phyloP scores from a whole-genome alignment of 1,140 invertebrate genomes.

The Drosophila arizonae region DNA sequence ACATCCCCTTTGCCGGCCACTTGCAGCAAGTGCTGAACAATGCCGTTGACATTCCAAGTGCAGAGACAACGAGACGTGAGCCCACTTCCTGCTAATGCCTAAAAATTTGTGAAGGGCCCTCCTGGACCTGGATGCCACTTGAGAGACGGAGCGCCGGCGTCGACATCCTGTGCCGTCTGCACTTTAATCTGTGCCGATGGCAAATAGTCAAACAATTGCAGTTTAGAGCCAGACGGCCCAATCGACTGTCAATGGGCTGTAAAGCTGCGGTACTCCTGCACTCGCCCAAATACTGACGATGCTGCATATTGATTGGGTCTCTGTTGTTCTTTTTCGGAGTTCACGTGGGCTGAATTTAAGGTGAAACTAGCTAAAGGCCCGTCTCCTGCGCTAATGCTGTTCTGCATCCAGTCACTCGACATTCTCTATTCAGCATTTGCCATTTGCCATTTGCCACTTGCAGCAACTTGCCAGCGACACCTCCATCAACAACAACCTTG shows the following conservation, averaged over 20 bases:
- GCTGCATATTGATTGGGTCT: conserved; percentile 72
- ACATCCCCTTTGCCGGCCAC: conserved; percentile 32
- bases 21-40: conserved; percentile 36
- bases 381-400: background rate
- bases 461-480: conserved; percentile 49
- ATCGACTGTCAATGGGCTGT: conserved; percentile 49
- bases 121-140: conserved; percentile 61
- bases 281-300: conserved; percentile 67
- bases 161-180: conserved; percentile 34
- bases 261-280: conserved; percentile 58
- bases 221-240: conserved; percentile 32
- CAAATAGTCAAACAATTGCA: conserved; percentile 74
- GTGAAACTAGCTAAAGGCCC: background rate
- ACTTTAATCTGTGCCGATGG: conserved; percentile 4
- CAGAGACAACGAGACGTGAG: conserved; percentile 10
- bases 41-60: conserved; percentile 68
- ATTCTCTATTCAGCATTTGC: background rate
- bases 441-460: background rate
- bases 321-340: conserved; percentile 16
- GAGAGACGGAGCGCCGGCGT: conserved; percentile 39
- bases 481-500: conserved; percentile 68
- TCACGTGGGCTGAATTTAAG: no score
- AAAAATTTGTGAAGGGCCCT: conserved; percentile 61
- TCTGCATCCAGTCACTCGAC: background rate
- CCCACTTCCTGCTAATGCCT: conserved; percentile 67